Conservation (phyloP, 2,888 invertebrate species). For the Acleris laterana region DNA sequence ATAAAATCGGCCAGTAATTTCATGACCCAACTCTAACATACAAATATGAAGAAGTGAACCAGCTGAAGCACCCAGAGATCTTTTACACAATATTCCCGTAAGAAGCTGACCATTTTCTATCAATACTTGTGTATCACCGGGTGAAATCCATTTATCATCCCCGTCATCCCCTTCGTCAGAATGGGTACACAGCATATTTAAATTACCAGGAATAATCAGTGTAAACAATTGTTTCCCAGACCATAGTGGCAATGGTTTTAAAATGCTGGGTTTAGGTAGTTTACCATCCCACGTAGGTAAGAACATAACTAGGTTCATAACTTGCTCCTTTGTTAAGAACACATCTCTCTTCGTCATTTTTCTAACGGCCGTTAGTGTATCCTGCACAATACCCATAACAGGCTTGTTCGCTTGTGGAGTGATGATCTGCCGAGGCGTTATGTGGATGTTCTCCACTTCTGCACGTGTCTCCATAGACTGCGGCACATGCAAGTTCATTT, state of each 20-base stretch:
- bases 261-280: constrained; percentile 98
- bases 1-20: constrained; percentile 97
- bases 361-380: constrained; percentile 98
- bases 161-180: constrained; percentile 99
- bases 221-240: constrained; percentile 99
- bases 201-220: constrained; percentile 98
- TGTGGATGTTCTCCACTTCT: constrained; percentile 98
- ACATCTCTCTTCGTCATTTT: constrained; percentile 99
- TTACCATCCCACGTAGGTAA: constrained; percentile 99
- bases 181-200: constrained; percentile 98
- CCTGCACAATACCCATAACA: constrained; percentile 99
- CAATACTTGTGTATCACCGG: constrained; percentile 99
- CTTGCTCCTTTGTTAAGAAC: constrained; percentile 98
- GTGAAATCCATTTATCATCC: constrained; percentile 99
- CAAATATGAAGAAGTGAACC: constrained; percentile 98
- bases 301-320: constrained; percentile 99
- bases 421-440: constrained; percentile 98
- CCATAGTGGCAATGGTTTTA: constrained; percentile 98
- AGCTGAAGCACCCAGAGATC: constrained; percentile 98
- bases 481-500: constrained; percentile 99
- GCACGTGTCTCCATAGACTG: constrained; percentile 99
- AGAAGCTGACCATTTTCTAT: constrained; percentile 99
- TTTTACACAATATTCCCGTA: constrained; percentile 99
- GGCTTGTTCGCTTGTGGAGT: constrained; percentile 99
- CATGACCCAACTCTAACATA: constrained; percentile 98